Evolutionary conservation across 2,797 vertebrate genomes (phyloP).

Genomic region (Podarcis siculus): DNA sequence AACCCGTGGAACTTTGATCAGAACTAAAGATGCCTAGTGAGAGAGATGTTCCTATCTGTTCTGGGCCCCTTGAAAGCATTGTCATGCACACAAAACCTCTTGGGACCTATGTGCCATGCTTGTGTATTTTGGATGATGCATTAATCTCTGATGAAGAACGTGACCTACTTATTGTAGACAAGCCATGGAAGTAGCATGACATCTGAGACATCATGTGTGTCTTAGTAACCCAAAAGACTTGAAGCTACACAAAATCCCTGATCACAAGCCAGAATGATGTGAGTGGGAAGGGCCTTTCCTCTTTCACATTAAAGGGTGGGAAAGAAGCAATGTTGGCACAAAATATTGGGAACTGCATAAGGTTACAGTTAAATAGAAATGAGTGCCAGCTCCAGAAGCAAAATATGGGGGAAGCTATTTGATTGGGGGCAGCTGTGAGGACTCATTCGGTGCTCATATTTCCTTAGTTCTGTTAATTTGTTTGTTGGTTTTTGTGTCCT

Average conservation of each 20-base stretch:
- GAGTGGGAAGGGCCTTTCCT: no score
- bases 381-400: conserved; percentile 43
- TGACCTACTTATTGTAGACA: rapidly evolving
- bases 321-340: neutral
- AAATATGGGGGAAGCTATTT: neutral
- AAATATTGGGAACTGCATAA: neutral
- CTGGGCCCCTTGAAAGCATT: rapidly evolving
- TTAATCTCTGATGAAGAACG: neutral
- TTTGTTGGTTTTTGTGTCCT: conserved; percentile 26
- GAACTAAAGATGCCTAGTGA: neutral
- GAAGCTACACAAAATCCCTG: neutral
- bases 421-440: conserved; percentile 25
- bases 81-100: rapidly evolving
- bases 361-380: neutral
- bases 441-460: neutral
- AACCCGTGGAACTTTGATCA: conserved; percentile 36
- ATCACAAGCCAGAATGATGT: neutral
- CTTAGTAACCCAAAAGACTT: conserved; percentile 37
- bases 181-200: rapidly evolving
- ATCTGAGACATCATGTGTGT: rapidly evolving
- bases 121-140: neutral
- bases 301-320: neutral
- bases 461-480: conserved; percentile 13
- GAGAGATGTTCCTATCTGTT: rapidly evolving
- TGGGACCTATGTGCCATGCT: neutral